phyloP scores from a whole-genome alignment of 2,888 invertebrate species.

The Conus canariensis region DNA sequence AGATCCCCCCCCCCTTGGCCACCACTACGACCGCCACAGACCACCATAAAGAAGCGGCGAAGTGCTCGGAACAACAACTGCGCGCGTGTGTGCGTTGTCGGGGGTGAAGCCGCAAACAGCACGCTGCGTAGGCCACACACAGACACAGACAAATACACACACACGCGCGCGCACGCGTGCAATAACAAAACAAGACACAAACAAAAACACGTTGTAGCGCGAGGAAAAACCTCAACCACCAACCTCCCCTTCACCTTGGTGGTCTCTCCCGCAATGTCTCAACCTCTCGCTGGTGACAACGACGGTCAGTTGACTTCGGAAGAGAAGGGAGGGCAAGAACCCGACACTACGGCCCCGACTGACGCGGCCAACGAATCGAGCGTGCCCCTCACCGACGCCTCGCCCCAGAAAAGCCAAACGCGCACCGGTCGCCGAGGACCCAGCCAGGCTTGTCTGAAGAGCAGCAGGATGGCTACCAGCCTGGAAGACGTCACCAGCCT shows the following conservation, averaged over 20 bases:
- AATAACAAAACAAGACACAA: neutral
- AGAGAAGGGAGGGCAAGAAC: neutral
- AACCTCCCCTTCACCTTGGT: no score
- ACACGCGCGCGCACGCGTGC: neutral
- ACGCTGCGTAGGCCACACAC: neutral
- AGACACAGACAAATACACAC: neutral
- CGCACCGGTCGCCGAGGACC: neutral
- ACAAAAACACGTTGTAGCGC: neutral
- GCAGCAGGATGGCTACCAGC: constrained; percentile 56
- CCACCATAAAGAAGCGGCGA: no score
- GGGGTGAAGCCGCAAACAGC: no score
- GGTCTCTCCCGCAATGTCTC: constrained; percentile 3
- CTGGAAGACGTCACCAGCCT: constrained; percentile 57
- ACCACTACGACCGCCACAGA: no score
- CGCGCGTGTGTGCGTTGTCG: no score
- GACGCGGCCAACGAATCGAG: neutral
- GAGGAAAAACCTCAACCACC: neutral
- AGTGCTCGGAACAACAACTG: no score
- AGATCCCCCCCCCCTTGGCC: no score
- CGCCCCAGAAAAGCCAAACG: no score
- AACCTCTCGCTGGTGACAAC: neutral
- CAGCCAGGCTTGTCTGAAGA: constrained; percentile 30
- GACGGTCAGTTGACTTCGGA: neutral
- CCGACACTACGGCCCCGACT: neutral
- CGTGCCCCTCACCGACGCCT: neutral